Conservation (phyloP, 2,113 vertebrate species). For the Lota lota region DNA sequence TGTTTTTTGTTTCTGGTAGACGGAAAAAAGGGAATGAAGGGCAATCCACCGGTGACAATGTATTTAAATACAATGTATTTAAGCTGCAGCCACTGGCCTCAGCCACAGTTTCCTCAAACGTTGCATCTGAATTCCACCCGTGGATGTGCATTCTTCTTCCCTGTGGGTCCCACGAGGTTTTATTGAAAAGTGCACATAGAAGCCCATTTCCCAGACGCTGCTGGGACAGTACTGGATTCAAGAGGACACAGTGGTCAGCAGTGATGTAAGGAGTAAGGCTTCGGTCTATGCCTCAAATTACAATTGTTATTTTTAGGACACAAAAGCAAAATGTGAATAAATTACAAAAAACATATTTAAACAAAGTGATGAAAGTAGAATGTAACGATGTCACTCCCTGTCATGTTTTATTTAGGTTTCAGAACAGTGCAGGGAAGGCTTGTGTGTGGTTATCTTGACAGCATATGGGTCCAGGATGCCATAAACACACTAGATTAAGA, state of each 20-base stretch:
- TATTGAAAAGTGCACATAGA: constrained; percentile 51
- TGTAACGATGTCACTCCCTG: neutral
- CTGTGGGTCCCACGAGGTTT: constrained; percentile 13
- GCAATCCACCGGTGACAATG: no score
- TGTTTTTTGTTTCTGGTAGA: no score
- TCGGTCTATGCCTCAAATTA: neutral
- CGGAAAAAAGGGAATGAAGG: no score
- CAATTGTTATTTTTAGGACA: neutral
- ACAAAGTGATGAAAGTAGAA: no score
- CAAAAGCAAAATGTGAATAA: neutral
- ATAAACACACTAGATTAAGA: constrained; percentile 35
- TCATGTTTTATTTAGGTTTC: constrained; percentile 41
- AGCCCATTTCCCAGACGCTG: neutral
- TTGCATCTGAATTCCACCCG: no score
- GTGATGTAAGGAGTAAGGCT: constrained; percentile 48
- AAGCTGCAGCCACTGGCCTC: no score
- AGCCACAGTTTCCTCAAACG: no score
- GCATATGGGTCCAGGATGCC: constrained; percentile 37
- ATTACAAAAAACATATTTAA: no score
- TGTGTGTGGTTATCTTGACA: constrained; percentile 48
- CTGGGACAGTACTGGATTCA: constrained; percentile 37
- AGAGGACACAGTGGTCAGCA: constrained; percentile 15
- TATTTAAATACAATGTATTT: no score
- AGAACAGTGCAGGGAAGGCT: constrained; percentile 19
- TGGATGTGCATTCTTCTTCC: no score